These are phyloP conservation scores for Drosophila nebulosa DNA, from an alignment of 1,140 invertebrate species.

Conservation along the genomic window DNA sequence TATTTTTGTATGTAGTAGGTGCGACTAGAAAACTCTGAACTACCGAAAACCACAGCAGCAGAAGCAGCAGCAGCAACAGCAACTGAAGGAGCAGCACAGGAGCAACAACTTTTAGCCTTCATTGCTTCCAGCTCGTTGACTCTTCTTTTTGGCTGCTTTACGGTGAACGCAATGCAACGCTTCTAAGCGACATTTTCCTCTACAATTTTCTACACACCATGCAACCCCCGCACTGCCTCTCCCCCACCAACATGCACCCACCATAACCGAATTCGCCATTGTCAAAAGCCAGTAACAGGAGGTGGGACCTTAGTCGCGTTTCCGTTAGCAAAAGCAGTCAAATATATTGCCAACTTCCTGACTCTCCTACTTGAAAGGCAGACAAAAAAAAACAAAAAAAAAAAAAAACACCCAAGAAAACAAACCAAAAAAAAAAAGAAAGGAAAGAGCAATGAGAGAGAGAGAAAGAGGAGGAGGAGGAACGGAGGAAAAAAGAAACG, in stretches of 20 bases:
- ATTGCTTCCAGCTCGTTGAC: conserved; percentile 74
- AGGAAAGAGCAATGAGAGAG: conserved; percentile 1
- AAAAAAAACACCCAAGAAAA: not conserved
- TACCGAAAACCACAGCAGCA: conserved; percentile 24
- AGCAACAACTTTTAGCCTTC: conserved; percentile 72
- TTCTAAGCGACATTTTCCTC: conserved; percentile 57
- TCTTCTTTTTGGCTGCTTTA: conserved; percentile 2
- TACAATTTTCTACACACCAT: not conserved
- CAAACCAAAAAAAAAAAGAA: not conserved
- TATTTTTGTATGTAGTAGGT: not conserved
- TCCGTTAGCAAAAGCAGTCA: conserved; percentile 72
- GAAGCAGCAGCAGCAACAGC: conserved; percentile 6
- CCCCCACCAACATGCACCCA: not conserved
- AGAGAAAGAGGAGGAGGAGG: conserved; percentile 13
- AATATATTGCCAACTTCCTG: conserved; percentile 79
- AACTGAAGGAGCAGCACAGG: conserved; percentile 28
- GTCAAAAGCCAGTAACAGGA: conserved; percentile 20
- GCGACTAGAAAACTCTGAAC: not conserved
- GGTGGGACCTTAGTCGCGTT: conserved; percentile 58
- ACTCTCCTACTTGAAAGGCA: conserved; percentile 50
- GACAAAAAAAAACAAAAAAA: conserved; percentile 13
- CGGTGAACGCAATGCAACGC: conserved; percentile 22
- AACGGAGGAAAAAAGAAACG: no score
- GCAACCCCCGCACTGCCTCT: no score
- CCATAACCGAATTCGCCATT: conserved; percentile 25